Percentiles rank a stretch among this genome's conserved stretches.
These are phyloP conservation scores for Caenorhabditis sp. DNA, from an alignment of 2,888 invertebrate species.

Conservation along the genomic window DNA sequence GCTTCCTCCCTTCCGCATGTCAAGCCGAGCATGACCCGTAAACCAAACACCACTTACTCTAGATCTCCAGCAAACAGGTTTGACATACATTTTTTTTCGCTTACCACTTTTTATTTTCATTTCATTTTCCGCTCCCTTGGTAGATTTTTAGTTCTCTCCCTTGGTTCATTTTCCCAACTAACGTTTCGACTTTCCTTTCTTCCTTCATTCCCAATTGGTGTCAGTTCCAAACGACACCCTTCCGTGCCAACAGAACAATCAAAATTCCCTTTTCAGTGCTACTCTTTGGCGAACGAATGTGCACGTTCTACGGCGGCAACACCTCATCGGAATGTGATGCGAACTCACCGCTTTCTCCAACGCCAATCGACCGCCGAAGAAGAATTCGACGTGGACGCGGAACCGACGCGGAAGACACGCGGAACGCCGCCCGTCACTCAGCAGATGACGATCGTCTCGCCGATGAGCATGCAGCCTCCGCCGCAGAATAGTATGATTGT, in stretches of 20 bases:
- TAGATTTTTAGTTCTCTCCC: slow-evolving; percentile 33
- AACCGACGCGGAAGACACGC: slow-evolving; percentile 13
- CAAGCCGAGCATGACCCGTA: slow-evolving; percentile 44
- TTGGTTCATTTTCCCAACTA: slow-evolving; percentile 40
- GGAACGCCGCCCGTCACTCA: slow-evolving; percentile 15
- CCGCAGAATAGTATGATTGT: slow-evolving; percentile 61
- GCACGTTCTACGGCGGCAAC: slow-evolving; percentile 30
- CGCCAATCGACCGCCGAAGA: slow-evolving; percentile 61
- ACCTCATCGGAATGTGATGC: slow-evolving; percentile 32
- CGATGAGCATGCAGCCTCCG: slow-evolving; percentile 26
- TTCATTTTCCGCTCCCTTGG: slow-evolving; percentile 28
- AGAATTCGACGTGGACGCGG: slow-evolving; percentile 49
- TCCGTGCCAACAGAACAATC: neutral
- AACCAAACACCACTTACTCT: slow-evolving; percentile 36
- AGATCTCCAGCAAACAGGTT: slow-evolving; percentile 61
- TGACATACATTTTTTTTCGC: slow-evolving; percentile 40
- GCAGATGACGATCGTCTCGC: slow-evolving; percentile 30
- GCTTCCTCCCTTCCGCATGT: slow-evolving; percentile 38
- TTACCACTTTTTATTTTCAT: slow-evolving; percentile 35
- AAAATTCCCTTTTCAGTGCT: slow-evolving; percentile 50
- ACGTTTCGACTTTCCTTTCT: slow-evolving; percentile 47
- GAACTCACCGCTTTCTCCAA: slow-evolving; percentile 53
- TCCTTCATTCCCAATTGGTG: neutral
- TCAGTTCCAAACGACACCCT: no score
- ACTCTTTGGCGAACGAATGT: slow-evolving; percentile 64